Conservation (phyloP, 1,140 invertebrate genomes). For the Drosophila lacteicornis region DNA sequence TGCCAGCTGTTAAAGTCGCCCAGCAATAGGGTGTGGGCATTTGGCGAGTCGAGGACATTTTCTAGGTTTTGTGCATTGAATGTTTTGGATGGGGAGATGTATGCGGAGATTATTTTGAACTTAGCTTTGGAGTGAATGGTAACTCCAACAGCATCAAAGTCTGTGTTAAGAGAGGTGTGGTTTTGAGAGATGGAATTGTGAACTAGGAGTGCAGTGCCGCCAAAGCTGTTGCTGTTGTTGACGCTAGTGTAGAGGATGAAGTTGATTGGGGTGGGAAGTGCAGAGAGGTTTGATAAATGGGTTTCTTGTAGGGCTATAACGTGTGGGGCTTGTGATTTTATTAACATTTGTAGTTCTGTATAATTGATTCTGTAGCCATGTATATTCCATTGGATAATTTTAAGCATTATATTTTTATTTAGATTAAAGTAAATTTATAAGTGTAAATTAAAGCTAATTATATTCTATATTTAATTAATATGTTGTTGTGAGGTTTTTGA, state of each 20-base stretch:
- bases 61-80: not conserved
- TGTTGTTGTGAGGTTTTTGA: not conserved
- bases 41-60: not conserved
- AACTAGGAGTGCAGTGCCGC: not conserved
- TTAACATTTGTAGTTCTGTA: not conserved
- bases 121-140: constrained; percentile 1
- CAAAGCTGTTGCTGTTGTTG: not conserved
- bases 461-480: not conserved
- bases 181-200: not conserved
- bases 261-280: not conserved
- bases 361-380: constrained; percentile 3
- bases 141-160: not conserved
- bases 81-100: not conserved
- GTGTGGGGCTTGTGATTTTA: not conserved
- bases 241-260: not conserved
- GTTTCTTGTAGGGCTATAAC: not conserved
- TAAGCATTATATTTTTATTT: not conserved
- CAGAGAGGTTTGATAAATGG: constrained; percentile 1
- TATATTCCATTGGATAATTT: constrained; percentile 2
- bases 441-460: not conserved
- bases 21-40: too few species aligned
- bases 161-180: not conserved
- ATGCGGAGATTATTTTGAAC: not conserved
- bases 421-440: not conserved
- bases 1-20: not conserved